Percentiles rank a stretch among this genome's conserved stretches.
phyloP scores from a whole-genome alignment of 2,888 invertebrate species.

The Apodemia duryi region DNA sequence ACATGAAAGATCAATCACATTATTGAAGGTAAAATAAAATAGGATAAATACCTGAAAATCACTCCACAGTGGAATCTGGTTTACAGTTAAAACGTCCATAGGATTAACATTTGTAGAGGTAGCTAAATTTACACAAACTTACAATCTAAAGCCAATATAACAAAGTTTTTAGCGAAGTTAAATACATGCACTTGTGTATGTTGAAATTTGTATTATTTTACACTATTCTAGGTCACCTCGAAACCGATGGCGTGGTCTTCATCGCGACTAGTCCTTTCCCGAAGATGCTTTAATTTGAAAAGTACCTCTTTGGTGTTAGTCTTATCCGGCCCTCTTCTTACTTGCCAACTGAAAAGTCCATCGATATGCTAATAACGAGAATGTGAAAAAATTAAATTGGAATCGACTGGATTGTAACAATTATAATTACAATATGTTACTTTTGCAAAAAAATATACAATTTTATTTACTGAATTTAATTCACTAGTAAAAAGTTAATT shows the following conservation, averaged over 20 bases:
- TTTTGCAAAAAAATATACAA: neutral
- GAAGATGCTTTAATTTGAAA: constrained; percentile 51
- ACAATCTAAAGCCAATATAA: constrained; percentile 51
- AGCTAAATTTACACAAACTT: constrained; percentile 59
- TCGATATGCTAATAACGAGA: constrained; percentile 66
- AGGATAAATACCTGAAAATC: constrained; percentile 74
- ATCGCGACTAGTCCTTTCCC: constrained; percentile 29
- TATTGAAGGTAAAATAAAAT: constrained; percentile 50
- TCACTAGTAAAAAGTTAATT: constrained; percentile 31
- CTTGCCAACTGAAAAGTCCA: constrained; percentile 77
- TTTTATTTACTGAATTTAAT: neutral
- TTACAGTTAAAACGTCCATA: constrained; percentile 60
- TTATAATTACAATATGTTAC: neutral
- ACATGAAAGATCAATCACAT: constrained; percentile 31
- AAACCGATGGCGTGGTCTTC: constrained; percentile 50
- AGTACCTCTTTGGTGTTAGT: constrained; percentile 62
- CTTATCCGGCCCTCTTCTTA: constrained; percentile 40
- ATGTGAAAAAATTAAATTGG: constrained; percentile 41
- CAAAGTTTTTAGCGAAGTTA: constrained; percentile 44
- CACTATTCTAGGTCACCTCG: constrained; percentile 72
- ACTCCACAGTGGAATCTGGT: constrained; percentile 70
- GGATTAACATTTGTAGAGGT: constrained; percentile 45
- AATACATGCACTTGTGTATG: constrained; percentile 61
- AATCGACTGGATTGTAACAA: constrained; percentile 32
- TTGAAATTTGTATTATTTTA: constrained; percentile 42